Evolutionary conservation across 2,797 vertebrate species (phyloP).

Genomic region (Helicolenus hilgendorfi): DNA sequence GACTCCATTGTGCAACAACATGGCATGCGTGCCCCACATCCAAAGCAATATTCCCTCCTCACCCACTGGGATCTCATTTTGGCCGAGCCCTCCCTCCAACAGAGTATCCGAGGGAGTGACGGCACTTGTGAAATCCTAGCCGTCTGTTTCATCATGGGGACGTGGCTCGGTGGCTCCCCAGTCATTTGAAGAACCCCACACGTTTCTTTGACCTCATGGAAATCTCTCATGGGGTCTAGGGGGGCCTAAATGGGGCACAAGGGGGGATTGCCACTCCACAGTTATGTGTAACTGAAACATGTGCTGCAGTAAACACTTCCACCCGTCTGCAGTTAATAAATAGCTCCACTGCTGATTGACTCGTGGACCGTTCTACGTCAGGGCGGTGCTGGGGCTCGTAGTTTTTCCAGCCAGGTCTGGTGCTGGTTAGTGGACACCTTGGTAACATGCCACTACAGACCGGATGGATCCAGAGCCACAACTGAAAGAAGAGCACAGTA

Average conservation of each 20-base stretch:
- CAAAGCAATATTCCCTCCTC: constrained; percentile 32
- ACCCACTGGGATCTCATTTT: constrained; percentile 46
- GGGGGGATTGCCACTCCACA: constrained; percentile 26
- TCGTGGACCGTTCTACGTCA: constrained; percentile 68
- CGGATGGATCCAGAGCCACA: constrained; percentile 58
- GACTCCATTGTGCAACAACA: constrained; percentile 49
- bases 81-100: constrained; percentile 7
- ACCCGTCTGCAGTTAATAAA: constrained; percentile 83
- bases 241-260: constrained; percentile 5
- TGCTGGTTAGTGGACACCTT: constrained; percentile 65
- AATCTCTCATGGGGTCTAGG: constrained; percentile 71
- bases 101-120: constrained; percentile 62
- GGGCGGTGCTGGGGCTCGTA: constrained; percentile 10
- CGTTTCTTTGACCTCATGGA: constrained; percentile 88
- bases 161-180: constrained; percentile 59
- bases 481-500: not conserved
- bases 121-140: constrained; percentile 77
- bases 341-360: constrained; percentile 84
- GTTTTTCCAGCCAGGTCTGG: constrained; percentile 73
- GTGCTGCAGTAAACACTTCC: constrained; percentile 80
- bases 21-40: constrained; percentile 3
- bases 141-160: constrained; percentile 72
- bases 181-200: constrained; percentile 70
- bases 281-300: constrained; percentile 71
- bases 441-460: constrained; percentile 46